Conservation (phyloP, 1,140 invertebrate genomes). For the Trachymyrmex septentrionalis region DNA sequence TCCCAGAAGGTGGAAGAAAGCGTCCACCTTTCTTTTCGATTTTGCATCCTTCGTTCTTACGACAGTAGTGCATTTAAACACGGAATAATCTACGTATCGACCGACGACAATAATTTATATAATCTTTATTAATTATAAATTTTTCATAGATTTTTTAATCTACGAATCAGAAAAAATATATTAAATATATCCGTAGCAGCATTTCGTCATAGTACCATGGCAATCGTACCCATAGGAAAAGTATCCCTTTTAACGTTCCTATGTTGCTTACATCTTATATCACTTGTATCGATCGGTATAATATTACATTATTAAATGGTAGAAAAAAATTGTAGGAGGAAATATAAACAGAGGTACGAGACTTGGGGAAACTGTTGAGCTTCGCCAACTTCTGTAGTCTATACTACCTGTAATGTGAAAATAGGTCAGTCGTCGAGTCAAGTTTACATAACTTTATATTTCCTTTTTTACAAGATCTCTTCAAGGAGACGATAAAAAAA, state of each 20-base stretch:
- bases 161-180: no score
- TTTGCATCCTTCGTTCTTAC: conserved; percentile 26
- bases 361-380: not conserved
- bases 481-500: not conserved
- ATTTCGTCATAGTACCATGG: no score
- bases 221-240: not conserved
- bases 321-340: not conserved
- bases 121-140: conserved; percentile 11
- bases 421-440: not conserved
- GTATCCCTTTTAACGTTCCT: not conserved
- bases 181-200: not conserved
- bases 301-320: not conserved
- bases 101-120: not conserved
- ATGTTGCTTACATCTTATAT: not conserved
- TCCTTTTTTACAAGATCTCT: not conserved
- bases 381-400: not conserved
- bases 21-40: not conserved
- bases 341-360: not conserved
- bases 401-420: not conserved
- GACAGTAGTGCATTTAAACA: conserved; percentile 5
- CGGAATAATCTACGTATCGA: conserved; percentile 11
- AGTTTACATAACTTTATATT: not conserved
- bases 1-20: no score
- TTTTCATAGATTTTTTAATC: not conserved
- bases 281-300: not conserved